Evolutionary conservation across 2,797 vertebrate species (phyloP).

Genomic region (Furcifer pardalis): DNA sequence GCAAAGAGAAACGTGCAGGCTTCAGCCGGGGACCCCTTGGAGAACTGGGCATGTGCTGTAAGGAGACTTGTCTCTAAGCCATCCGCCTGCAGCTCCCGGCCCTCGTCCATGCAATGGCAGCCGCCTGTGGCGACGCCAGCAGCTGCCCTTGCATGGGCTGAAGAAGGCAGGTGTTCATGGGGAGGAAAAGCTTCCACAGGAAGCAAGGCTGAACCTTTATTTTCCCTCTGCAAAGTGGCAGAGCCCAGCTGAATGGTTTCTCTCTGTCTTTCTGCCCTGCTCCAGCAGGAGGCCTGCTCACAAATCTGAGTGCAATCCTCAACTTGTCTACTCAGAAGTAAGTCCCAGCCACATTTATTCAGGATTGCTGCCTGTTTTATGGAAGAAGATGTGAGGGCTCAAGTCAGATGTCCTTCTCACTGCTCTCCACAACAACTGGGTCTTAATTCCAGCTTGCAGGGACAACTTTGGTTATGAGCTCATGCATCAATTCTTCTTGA

Average conservation of each 20-base stretch:
- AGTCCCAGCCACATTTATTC: not conserved
- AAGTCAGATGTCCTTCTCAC: not conserved
- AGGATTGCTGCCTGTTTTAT: not conserved
- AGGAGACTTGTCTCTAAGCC: constrained; percentile 65
- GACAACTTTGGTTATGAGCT: not conserved
- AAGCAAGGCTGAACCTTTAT: constrained; percentile 48
- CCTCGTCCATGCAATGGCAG: constrained; percentile 1
- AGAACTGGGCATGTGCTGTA: constrained; percentile 71
- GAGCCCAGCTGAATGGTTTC: too few relatives aligned
- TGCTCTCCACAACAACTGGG: not conserved
- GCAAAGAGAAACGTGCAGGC: constrained; percentile 85
- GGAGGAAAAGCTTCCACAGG: not conserved
- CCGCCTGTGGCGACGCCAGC: not conserved
- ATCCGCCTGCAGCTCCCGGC: constrained; percentile 47
- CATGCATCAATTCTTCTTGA: not conserved
- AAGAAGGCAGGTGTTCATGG: not conserved
- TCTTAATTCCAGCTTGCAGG: not conserved
- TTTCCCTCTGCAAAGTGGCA: too few relatives aligned
- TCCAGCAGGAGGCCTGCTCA: not conserved
- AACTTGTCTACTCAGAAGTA: not conserved
- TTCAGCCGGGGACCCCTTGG: constrained; percentile 80
- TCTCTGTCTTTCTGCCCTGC: not conserved
- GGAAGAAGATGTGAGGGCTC: too few relatives aligned
- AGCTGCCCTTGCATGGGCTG: not conserved
- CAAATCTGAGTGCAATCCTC: not conserved